Evolutionary conservation across 1,140 invertebrate genomes (phyloP).

Genomic region (Aphis gossypii): DNA sequence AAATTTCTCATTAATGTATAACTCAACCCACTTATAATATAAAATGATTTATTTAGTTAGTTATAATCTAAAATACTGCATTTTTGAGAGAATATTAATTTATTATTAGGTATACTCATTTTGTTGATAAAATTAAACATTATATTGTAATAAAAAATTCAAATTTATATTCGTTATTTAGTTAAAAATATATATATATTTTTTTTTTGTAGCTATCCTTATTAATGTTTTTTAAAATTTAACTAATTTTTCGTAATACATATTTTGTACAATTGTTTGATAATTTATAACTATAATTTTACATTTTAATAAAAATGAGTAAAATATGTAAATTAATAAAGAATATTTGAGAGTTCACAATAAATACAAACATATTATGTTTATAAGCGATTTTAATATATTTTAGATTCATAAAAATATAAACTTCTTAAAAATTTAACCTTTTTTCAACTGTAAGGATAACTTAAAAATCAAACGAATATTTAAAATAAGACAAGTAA

Average conservation of each 20-base stretch:
- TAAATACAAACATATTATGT: background rate
- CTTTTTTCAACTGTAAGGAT: background rate
- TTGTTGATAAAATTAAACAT: background rate
- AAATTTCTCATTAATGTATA: background rate
- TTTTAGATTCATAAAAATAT: background rate
- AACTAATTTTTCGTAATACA: background rate
- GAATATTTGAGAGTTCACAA: background rate
- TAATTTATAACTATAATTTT: background rate
- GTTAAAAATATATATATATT: background rate
- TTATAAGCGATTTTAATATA: background rate
- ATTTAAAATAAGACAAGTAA: background rate
- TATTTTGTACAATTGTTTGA: background rate
- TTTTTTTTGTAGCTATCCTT: background rate
- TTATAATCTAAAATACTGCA: background rate
- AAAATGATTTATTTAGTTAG: background rate
- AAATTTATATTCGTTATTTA: background rate
- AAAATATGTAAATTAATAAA: background rate
- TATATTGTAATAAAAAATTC: background rate
- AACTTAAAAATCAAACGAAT: background rate
- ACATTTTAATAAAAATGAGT: background rate
- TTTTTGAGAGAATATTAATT: background rate
- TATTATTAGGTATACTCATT: background rate
- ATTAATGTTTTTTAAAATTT: background rate
- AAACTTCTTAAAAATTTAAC: no score
- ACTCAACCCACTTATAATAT: background rate